Percentiles rank a stretch among this genome's conserved stretches.
Conservation (phyloP, 2,888 invertebrate species). For the Microplitis deprimator region DNA sequence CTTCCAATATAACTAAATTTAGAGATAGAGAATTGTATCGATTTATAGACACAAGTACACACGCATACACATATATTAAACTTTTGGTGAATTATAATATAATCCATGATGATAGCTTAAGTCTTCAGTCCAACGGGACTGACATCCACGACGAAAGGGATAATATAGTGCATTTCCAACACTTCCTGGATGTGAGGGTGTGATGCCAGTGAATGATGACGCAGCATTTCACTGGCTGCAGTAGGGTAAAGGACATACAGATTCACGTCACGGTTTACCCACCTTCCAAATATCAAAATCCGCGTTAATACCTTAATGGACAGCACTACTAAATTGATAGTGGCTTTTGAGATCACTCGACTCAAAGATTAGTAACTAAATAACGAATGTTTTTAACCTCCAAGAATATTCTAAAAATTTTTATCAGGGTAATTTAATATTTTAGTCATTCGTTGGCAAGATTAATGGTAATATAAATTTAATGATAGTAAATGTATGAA, state of each 20-base stretch:
- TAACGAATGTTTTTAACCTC: too few relatives aligned
- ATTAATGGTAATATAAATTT: too few relatives aligned
- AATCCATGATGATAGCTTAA: neutral
- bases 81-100: neutral
- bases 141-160: neutral
- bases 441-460: too few relatives aligned
- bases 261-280: constrained; percentile 25
- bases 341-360: constrained; percentile 49
- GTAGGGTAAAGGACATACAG: neutral
- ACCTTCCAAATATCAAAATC: constrained; percentile 52
- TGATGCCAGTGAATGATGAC: constrained; percentile 6
- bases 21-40: neutral
- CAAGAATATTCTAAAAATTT: too few relatives aligned
- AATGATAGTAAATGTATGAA: too few relatives aligned
- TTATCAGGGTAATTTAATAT: neutral
- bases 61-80: neutral
- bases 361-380: constrained; percentile 51
- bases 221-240: neutral
- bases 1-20: neutral
- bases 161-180: neutral
- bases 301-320: constrained; percentile 61
- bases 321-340: constrained; percentile 63
- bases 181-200: neutral
- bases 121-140: neutral
- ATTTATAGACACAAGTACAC: neutral